A percentile compares a stretch with the other conserved stretches of the same genome.
phyloP scores from a whole-genome alignment of 1,140 invertebrate genomes.

The Ceratosolen fusciceps region DNA sequence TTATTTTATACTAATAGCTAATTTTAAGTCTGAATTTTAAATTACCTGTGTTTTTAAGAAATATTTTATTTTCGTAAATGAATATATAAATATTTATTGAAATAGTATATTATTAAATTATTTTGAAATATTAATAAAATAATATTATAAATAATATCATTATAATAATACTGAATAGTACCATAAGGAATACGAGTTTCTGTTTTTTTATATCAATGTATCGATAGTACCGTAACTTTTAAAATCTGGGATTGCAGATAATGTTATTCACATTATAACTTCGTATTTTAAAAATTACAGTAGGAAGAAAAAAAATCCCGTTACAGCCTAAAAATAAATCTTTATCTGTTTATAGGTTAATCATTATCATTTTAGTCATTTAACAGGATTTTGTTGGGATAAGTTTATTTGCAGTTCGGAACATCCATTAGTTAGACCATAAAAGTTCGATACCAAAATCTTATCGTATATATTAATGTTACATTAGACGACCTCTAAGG shows the following conservation, averaged over 20 bases:
- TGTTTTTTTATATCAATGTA: no score
- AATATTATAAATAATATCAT: no score
- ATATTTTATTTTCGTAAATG: no score
- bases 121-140: no score
- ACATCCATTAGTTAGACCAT: background rate
- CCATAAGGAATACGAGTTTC: no score
- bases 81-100: no score
- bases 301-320: background rate
- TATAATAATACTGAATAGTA: no score
- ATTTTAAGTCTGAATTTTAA: no score
- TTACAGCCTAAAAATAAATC: background rate
- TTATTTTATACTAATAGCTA: no score
- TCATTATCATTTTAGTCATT: background rate
- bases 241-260: conserved; percentile 1
- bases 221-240: background rate
- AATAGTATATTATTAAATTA: no score
- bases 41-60: no score
- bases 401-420: background rate
- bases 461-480: conserved; percentile 18
- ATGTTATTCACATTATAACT: background rate
- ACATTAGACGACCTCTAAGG: conserved; percentile 52
- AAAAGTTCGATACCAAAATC: background rate
- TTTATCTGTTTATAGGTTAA: background rate
- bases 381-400: background rate
- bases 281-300: background rate